phyloP scores from a whole-genome alignment of 2,113 vertebrate genomes.

The Ondatra zibethicus region DNA sequence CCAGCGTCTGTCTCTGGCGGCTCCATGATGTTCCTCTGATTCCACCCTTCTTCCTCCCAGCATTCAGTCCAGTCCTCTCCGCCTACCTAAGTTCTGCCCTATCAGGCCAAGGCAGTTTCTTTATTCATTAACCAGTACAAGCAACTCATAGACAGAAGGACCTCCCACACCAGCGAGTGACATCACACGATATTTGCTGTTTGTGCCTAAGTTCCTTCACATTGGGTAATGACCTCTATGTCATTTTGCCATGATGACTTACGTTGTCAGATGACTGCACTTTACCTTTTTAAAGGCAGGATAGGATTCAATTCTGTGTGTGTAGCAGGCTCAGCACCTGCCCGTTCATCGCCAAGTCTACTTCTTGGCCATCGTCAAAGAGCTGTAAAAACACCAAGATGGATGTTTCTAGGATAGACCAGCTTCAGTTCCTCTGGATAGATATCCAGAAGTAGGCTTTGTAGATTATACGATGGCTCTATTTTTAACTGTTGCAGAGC shows the following conservation, averaged over 20 bases:
- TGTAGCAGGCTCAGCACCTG: not conserved
- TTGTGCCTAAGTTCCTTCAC: not conserved
- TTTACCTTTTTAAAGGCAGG: not conserved
- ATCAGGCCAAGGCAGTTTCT: no score
- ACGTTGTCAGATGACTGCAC: not conserved
- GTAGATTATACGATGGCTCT: not conserved
- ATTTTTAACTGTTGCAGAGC: not conserved
- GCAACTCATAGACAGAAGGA: no score
- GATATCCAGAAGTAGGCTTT: not conserved
- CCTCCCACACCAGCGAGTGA: not conserved
- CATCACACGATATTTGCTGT: not conserved
- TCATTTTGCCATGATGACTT: no score
- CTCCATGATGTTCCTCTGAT: no score
- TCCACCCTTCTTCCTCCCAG: no score
- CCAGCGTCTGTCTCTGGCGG: no score
- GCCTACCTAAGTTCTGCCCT: no score
- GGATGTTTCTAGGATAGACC: not conserved
- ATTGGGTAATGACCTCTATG: not conserved
- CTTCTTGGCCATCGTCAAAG: not conserved
- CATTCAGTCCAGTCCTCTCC: no score
- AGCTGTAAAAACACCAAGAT: not conserved
- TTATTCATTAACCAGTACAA: no score
- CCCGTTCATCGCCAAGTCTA: not conserved
- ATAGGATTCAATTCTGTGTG: not conserved
- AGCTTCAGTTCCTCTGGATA: not conserved